A percentile compares a stretch with the other conserved stretches of the same genome.
phyloP scores from a whole-genome alignment of 2,113 vertebrate genomes.

The Plestiodon gilberti region DNA sequence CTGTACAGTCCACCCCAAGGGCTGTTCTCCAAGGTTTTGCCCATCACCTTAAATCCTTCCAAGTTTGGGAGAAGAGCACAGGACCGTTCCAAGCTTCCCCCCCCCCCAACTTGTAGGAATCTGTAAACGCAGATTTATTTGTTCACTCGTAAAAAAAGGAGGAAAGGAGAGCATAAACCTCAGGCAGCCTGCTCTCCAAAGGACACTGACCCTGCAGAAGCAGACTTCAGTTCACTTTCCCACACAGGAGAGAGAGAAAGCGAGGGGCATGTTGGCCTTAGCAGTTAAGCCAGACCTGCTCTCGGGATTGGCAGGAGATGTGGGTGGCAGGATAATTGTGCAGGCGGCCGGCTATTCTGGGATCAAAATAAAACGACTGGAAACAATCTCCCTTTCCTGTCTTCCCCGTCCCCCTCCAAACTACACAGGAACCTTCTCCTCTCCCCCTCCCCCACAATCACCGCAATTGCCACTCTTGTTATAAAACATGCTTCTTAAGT shows the following conservation, averaged over 20 bases:
- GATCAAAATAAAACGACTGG: background rate
- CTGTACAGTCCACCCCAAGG: no score
- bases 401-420: background rate
- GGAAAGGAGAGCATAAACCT: background rate
- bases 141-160: background rate
- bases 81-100: no score
- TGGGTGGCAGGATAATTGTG: slow-evolving; percentile 1
- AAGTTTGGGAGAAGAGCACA: no score
- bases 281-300: background rate
- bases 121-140: no score
- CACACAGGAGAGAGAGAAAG: no score
- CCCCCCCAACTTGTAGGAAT: no score
- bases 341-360: background rate
- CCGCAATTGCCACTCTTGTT: background rate
- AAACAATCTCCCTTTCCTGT: background rate
- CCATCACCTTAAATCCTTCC: no score
- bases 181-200: background rate
- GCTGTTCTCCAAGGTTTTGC: no score
- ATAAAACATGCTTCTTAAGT: background rate
- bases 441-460: no score
- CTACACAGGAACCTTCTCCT: background rate
- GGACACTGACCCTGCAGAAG: background rate
- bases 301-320: background rate
- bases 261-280: background rate
- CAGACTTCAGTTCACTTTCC: background rate